phyloP scores from a whole-genome alignment of 2,888 invertebrate species.

The Cryptops parisi region DNA sequence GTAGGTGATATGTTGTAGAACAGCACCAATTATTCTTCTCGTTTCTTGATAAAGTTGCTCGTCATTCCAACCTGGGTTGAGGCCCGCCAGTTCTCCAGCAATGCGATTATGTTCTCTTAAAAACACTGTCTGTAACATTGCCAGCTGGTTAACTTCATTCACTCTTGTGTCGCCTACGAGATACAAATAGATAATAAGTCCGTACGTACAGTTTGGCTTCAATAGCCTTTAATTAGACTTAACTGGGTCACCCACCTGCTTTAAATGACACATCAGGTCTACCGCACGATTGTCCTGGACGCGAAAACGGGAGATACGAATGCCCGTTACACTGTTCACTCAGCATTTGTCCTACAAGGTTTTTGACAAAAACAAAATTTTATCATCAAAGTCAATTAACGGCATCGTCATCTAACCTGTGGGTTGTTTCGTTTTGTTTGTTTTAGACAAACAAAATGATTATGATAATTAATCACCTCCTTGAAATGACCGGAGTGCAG shows the following conservation, averaged over 20 bases:
- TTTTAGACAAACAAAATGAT: not conserved
- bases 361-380: not conserved
- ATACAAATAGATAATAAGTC: not conserved
- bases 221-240: no score
- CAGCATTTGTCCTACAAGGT: conserved; percentile 3
- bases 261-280: conserved; percentile 9
- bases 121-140: conserved; percentile 19
- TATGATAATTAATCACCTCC: conserved; percentile 12
- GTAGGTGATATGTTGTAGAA: conserved; percentile 21
- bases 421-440: no score
- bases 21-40: conserved; percentile 20
- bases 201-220: no score
- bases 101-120: conserved; percentile 21
- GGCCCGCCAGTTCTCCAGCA: conserved; percentile 15
- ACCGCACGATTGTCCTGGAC: not conserved
- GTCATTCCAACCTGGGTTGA: conserved; percentile 22
- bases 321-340: not conserved
- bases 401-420: no score
- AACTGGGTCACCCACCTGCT: conserved; percentile 2
- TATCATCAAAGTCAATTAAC: no score
- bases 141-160: conserved; percentile 21
- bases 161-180: conserved; percentile 20
- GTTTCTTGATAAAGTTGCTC: conserved; percentile 21
- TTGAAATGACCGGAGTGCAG: conserved; percentile 14
- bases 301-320: conserved; percentile 8